Conservation (phyloP, 2,888 invertebrate species). For the Theodoxus fluviatilis region DNA sequence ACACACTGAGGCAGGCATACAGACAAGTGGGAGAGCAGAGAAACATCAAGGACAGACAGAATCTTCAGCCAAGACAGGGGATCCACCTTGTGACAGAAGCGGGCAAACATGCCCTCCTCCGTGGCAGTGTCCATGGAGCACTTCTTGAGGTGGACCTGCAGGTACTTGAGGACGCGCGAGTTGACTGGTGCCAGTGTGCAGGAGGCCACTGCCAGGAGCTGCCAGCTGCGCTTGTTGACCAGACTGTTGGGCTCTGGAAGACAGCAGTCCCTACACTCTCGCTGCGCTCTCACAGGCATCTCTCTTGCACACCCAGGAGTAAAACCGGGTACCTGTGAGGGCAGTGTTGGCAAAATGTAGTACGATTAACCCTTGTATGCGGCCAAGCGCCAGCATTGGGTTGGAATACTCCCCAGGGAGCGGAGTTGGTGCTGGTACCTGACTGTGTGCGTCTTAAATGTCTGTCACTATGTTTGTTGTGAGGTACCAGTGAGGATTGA, state of each 20-base stretch:
- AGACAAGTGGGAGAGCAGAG: neutral
- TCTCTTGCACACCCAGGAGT: too few species aligned
- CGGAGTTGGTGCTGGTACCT: too few species aligned
- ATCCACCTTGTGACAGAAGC: constrained; percentile 80
- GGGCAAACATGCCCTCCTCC: constrained; percentile 92
- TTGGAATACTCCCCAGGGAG: too few species aligned
- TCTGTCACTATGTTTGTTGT: too few species aligned
- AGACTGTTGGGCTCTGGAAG: constrained; percentile 54
- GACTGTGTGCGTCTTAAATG: too few species aligned
- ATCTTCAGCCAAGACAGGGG: neutral
- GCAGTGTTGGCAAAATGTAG: too few species aligned
- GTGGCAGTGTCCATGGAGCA: constrained; percentile 87
- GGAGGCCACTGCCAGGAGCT: constrained; percentile 80
- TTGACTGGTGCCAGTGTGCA: constrained; percentile 86
- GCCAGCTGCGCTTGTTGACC: constrained; percentile 82
- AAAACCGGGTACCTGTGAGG: too few species aligned
- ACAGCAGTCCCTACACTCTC: too few species aligned
- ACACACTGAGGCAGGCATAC: neutral
- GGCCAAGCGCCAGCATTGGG: too few species aligned
- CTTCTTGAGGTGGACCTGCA: constrained; percentile 87
- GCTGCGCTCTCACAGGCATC: too few species aligned
- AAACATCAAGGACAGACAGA: neutral
- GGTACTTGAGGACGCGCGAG: constrained; percentile 83
- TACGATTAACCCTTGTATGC: too few species aligned
- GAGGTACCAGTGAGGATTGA: too few species aligned